Percentiles rank a stretch among this genome's conserved stretches.
Conservation (phyloP, 2,113 vertebrate genomes). For the Phyllopteryx taeniolatus region DNA sequence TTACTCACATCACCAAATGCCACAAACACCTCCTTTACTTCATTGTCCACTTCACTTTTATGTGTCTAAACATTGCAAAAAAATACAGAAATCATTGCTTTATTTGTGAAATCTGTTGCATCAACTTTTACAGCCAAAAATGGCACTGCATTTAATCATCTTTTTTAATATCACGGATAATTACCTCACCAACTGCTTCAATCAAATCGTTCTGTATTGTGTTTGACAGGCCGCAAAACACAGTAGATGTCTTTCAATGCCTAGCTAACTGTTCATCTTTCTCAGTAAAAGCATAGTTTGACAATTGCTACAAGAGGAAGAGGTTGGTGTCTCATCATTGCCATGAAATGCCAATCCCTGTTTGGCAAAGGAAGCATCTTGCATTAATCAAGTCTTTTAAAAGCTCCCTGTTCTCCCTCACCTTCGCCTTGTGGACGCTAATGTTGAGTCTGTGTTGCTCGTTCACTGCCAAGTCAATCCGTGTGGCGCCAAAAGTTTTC, state of each 20-base stretch:
- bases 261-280: constrained; percentile 11
- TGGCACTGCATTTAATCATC: constrained; percentile 2
- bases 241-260: constrained; percentile 16
- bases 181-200: constrained; percentile 5
- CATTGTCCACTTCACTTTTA: neutral
- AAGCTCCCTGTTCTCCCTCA: neutral
- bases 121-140: constrained; percentile 21
- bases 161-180: constrained; percentile 4
- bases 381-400: neutral
- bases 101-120: constrained; percentile 8
- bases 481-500: neutral
- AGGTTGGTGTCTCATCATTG: neutral
- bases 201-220: constrained; percentile 20
- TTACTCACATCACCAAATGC: constrained; percentile 3
- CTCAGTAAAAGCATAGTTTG: constrained; percentile 7
- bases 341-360: neutral
- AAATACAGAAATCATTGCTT: constrained; percentile 11
- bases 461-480: neutral
- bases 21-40: constrained; percentile 17
- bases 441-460: neutral
- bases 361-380: neutral
- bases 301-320: neutral
- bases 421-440: neutral
- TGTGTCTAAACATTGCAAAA: neutral
- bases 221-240: constrained; percentile 23